phyloP scores from a whole-genome alignment of 2,888 invertebrate genomes.

The Agonopterix subpropinquella region DNA sequence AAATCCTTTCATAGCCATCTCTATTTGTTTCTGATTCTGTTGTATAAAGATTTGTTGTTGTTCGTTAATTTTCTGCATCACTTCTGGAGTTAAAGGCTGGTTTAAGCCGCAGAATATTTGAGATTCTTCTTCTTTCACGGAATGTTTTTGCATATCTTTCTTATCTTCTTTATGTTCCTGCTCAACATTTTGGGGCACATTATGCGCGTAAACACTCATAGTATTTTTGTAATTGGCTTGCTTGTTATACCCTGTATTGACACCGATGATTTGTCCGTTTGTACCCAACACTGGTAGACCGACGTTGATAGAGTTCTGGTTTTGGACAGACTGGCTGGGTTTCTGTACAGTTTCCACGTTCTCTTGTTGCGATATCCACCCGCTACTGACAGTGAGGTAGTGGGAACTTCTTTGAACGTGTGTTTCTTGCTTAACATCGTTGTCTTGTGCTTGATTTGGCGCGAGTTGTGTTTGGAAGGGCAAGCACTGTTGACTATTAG shows the following conservation, averaged over 20 bases:
- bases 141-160: slow-evolving; percentile 39
- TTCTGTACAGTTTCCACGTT: slow-evolving; percentile 44
- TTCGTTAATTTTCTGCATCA: slow-evolving; percentile 74
- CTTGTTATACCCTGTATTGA: slow-evolving; percentile 63
- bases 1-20: slow-evolving; percentile 70
- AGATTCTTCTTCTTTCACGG: slow-evolving; percentile 52
- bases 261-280: slow-evolving; percentile 77
- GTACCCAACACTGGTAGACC: slow-evolving; percentile 70
- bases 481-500: slow-evolving; percentile 31
- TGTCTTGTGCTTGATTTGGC: slow-evolving; percentile 39
- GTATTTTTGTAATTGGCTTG: slow-evolving; percentile 42
- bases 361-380: slow-evolving; percentile 66
- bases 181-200: slow-evolving; percentile 29
- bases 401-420: slow-evolving; percentile 60
- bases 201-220: slow-evolving; percentile 27
- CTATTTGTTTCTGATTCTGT: slow-evolving; percentile 71
- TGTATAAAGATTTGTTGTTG: slow-evolving; percentile 76
- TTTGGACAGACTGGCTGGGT: slow-evolving; percentile 24
- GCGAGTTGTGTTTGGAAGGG: slow-evolving; percentile 16
- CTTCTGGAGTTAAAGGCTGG: slow-evolving; percentile 67
- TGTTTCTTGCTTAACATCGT: slow-evolving; percentile 50
- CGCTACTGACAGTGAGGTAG: slow-evolving; percentile 65
- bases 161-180: slow-evolving; percentile 48
- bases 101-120: slow-evolving; percentile 66
- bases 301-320: slow-evolving; percentile 35